Base-by-base conservation (phyloP, 2,797 vertebrate species). In the Coracias cyanogaster region DNA sequence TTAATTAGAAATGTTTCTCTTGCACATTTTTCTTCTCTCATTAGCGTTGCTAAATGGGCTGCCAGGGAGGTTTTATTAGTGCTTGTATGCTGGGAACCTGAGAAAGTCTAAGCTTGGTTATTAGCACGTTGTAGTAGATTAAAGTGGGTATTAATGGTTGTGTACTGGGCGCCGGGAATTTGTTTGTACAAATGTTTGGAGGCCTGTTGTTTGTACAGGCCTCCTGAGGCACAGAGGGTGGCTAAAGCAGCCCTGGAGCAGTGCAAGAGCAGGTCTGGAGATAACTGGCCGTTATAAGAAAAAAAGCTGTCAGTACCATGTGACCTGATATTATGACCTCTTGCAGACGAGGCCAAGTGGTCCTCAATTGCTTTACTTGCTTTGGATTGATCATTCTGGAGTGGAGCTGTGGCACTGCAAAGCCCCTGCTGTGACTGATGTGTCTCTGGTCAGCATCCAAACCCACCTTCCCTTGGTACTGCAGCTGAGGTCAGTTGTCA, bases 1-100 rank as follows among this genome's bases (percentile, higher is more conserved):
- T 72, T 46, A 71, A 54, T 94, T 61, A 82, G 66, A 48, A 66
- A 16, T 0, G 1, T 60, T 74, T 71, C 60, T 73, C 70, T 58
- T 15, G 49, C 25, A 14, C 16, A 1, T 66, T 93, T 90, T 41
- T 69, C 25, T 57, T 83, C 22, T 66, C 62, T 61, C 54, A 31
- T 85, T 82, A 84, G 31, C 6, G 15, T 26, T 4, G 24, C 82
- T 93, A 58, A 94, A 79, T 48, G 72, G 67, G 55, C 66, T 90
- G 70, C 28, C 8, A 28, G 8, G 33, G 48, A 88, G 66, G 39
- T 64, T 88, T 91, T 89, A 43, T 52, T 60, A 35, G 29, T 37
- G 48, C 2, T 54, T 54, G 22, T 62, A 2, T 66, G 51, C 55
- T 0, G 2, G 61, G 76, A 93, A 93, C 76, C 58, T 17, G 19